phyloP scores from a whole-genome alignment of 2,888 invertebrate genomes.

The Molorchus minor region DNA sequence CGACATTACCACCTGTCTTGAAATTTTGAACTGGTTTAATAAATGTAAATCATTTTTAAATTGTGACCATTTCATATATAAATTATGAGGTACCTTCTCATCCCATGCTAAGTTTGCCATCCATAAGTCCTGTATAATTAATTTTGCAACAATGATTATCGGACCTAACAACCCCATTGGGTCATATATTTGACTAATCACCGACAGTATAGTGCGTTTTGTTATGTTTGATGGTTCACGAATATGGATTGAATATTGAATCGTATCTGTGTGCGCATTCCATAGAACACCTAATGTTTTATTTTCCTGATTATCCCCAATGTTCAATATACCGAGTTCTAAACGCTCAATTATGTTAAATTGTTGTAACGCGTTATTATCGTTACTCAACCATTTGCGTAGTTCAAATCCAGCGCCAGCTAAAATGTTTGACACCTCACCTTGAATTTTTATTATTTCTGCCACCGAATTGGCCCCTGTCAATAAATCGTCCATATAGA shows the following conservation, averaged over 20 bases:
- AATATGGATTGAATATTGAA: too few species aligned
- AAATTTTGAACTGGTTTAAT: constrained; percentile 21
- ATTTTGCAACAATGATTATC: constrained; percentile 19
- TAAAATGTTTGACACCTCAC: constrained; percentile 7
- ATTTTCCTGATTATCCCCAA: background rate
- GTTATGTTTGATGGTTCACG: too few species aligned
- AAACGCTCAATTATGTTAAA: background rate
- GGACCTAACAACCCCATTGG: constrained; percentile 29
- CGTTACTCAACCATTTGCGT: constrained; percentile 21
- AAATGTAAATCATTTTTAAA: constrained; percentile 3
- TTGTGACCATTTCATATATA: constrained; percentile 10
- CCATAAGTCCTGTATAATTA: constrained; percentile 28
- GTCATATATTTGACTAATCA: constrained; percentile 28
- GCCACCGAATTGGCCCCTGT: constrained; percentile 18
- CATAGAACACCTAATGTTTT: constrained; percentile 35
- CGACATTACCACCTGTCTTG: background rate
- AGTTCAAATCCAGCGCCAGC: constrained; percentile 7
- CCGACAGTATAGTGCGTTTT: constrained; percentile 28
- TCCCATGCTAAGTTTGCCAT: constrained; percentile 19
- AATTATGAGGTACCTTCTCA: constrained; percentile 19
- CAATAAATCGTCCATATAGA: constrained; percentile 27
- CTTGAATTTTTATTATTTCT: constrained; percentile 8
- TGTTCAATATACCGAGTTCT: background rate
- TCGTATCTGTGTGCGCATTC: constrained; percentile 3
- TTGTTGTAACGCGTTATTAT: background rate